Conservation (phyloP, 2,888 invertebrate genomes). For the Pherbina coryleti region DNA sequence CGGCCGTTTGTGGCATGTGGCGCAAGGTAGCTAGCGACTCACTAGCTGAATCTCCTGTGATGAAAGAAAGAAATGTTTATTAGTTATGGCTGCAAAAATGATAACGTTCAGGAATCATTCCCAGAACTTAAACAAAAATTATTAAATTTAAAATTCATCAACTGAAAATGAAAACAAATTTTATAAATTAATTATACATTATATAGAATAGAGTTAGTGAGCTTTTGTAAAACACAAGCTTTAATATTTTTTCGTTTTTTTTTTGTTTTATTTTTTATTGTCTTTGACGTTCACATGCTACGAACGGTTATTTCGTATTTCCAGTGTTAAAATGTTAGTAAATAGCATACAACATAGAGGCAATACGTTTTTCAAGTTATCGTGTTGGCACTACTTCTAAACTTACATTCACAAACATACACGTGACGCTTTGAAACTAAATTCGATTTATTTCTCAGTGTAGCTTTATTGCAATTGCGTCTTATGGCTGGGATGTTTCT, state of each 20-base stretch:
- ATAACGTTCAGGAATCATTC: background rate
- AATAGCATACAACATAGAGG: conserved; percentile 6
- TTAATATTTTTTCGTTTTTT: background rate
- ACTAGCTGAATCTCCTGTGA: conserved; percentile 63
- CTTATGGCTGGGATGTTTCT: conserved; percentile 11
- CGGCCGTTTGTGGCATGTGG: conserved; percentile 47
- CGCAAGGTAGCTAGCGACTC: conserved; percentile 48
- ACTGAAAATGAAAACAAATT: too few relatives aligned
- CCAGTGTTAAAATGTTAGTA: background rate
- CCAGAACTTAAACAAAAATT: background rate
- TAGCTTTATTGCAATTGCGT: conserved; percentile 15
- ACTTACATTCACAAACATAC: conserved; percentile 18
- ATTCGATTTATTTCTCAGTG: conserved; percentile 22
- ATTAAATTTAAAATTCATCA: background rate
- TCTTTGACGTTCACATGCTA: conserved; percentile 12
- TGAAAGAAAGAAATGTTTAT: background rate
- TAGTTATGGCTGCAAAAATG: background rate
- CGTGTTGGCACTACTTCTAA: conserved; percentile 9
- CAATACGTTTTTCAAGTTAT: conserved; percentile 6
- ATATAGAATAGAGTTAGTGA: too few relatives aligned
- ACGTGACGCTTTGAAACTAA: conserved; percentile 9
- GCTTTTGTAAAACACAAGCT: background rate
- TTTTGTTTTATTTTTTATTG: background rate
- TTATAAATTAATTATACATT: too few relatives aligned
- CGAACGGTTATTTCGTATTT: background rate